These are phyloP conservation scores for Pseudochirops cupreus DNA, from an alignment of 2,797 vertebrate species.

Conservation along the genomic window DNA sequence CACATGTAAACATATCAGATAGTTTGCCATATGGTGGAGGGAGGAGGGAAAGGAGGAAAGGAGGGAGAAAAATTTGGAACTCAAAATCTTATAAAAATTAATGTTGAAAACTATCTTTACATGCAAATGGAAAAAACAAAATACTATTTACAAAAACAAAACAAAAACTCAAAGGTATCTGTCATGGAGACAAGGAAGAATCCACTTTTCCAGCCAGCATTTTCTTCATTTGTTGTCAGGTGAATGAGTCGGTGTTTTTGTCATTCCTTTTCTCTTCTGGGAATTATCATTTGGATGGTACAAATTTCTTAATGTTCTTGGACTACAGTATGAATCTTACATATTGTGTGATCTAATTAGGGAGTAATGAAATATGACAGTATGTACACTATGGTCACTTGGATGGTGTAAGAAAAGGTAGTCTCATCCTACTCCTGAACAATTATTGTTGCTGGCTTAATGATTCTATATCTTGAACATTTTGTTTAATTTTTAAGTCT, in stretches of 20 bases:
- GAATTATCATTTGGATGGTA: constrained; percentile 60
- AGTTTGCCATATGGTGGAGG: too few relatives aligned
- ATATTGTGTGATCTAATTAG: constrained; percentile 39
- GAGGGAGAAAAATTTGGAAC: too few relatives aligned
- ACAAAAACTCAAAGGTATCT: constrained; percentile 51
- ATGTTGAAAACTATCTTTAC: too few relatives aligned
- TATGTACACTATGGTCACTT: constrained; percentile 19
- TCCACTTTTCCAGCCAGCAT: constrained; percentile 57
- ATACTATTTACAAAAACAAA: too few relatives aligned
- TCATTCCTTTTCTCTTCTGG: constrained; percentile 66
- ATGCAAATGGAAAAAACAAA: too few relatives aligned
- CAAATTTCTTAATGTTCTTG: constrained; percentile 44
- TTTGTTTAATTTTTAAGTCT: constrained; percentile 47
- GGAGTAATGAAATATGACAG: constrained; percentile 13
- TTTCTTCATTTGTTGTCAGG: constrained; percentile 75
- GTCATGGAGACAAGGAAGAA: constrained; percentile 63
- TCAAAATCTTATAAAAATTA: too few relatives aligned
- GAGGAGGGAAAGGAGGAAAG: too few relatives aligned
- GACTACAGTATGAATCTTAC: constrained; percentile 40
- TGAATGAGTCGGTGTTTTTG: constrained; percentile 75
- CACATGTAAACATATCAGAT: too few relatives aligned
- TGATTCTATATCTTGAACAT: not conserved
- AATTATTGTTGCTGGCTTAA: not conserved
- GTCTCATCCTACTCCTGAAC: constrained; percentile 34
- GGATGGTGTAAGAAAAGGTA: constrained; percentile 53